These are phyloP conservation scores for Fragum fragum DNA, from an alignment of 2,888 invertebrate genomes.

Conservation along the genomic window DNA sequence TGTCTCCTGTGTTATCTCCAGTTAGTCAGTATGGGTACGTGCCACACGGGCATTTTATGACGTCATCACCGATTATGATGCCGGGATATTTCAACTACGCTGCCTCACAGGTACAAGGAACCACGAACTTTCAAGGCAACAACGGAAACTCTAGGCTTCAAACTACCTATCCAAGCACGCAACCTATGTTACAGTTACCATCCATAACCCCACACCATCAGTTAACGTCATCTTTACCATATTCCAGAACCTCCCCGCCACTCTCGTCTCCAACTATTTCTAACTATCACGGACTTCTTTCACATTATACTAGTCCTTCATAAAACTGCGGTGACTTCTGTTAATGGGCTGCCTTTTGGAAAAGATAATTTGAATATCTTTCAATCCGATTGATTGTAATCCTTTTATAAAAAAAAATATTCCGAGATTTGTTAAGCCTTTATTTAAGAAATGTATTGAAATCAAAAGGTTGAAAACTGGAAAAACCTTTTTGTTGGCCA, in stretches of 20 bases:
- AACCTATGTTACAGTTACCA: not conserved
- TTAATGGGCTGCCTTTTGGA: too few relatives aligned
- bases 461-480: too few relatives aligned
- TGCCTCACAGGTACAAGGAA: not conserved
- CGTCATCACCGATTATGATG: slow-evolving; percentile 56
- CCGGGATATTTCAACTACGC: slow-evolving; percentile 56
- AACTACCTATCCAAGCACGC: too few relatives aligned
- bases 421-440: too few relatives aligned
- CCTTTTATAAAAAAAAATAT: slow-evolving; percentile 47
- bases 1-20: slow-evolving; percentile 68
- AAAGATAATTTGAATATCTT: too few relatives aligned
- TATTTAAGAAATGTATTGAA: slow-evolving; percentile 39
- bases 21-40: slow-evolving; percentile 69
- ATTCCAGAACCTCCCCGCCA: not conserved
- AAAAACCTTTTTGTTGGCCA: too few relatives aligned
- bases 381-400: too few relatives aligned
- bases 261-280: not conserved
- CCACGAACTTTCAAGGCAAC: not conserved
- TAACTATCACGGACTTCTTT: too few relatives aligned
- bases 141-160: not conserved
- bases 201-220: slow-evolving; percentile 7
- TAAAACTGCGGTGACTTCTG: too few relatives aligned
- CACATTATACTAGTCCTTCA: too few relatives aligned
- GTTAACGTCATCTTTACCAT: not conserved
- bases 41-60: slow-evolving; percentile 54